A percentile compares a stretch with the other conserved stretches of the same genome.
Evolutionary conservation across 2,888 invertebrate species (phyloP).

Genomic region (Hymenopus coronatus): DNA sequence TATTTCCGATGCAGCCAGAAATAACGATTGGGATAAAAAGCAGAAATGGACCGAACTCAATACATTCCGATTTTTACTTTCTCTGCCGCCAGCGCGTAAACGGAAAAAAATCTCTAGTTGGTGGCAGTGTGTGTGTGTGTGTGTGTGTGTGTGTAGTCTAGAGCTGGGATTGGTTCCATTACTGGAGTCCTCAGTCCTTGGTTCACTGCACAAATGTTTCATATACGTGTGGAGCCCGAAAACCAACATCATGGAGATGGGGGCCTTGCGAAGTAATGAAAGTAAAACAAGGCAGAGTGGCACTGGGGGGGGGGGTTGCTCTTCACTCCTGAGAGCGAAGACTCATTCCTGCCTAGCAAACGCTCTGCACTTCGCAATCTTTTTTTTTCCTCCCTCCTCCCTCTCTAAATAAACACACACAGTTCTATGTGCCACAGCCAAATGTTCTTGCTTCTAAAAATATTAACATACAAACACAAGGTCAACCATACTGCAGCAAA

Average conservation of each 20-base stretch:
- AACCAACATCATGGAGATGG: background rate
- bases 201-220: conserved; percentile 27
- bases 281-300: conserved; percentile 26
- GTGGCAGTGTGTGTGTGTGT: too few species aligned
- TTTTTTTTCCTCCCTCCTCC: background rate
- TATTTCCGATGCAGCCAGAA: background rate
- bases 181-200: background rate
- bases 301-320: background rate
- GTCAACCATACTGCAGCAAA: background rate
- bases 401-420: background rate
- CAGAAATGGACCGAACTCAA: background rate
- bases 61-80: background rate
- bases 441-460: background rate
- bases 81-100: background rate
- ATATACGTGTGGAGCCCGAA: conserved; percentile 18
- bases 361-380: background rate
- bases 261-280: conserved; percentile 16
- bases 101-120: background rate
- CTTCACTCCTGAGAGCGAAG: background rate
- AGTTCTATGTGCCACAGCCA: background rate
- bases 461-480: background rate
- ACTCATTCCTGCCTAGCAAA: background rate
- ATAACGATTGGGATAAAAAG: background rate
- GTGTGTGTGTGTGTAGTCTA: background rate
- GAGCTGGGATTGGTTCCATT: background rate